Conservation (phyloP, 2,797 vertebrate genomes). For the Vireo griseus region DNA sequence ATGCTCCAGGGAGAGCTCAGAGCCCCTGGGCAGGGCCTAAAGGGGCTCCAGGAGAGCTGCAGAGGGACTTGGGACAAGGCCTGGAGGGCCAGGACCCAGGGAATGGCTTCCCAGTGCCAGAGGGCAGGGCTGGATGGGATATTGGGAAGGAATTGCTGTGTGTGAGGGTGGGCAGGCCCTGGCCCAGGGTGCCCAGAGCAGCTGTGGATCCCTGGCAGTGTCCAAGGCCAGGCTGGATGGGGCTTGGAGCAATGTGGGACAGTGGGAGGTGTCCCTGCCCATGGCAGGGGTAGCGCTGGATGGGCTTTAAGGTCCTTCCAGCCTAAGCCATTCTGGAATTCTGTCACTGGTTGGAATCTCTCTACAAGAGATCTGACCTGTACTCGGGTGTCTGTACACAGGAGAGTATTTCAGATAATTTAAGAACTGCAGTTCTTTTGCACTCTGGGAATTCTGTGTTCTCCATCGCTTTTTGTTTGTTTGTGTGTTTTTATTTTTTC, state of each 20-base stretch:
- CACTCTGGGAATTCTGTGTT: background rate
- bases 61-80: background rate
- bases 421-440: background rate
- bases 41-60: background rate
- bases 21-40: background rate
- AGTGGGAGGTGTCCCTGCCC: background rate
- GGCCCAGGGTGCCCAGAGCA: background rate
- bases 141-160: rapidly evolving
- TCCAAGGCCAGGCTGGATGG: rapidly evolving
- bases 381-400: background rate
- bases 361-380: background rate
- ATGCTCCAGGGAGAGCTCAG: background rate
- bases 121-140: background rate
- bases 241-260: background rate
- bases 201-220: background rate
- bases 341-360: background rate
- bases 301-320: rapidly evolving
- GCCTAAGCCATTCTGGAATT: background rate
- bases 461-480: background rate
- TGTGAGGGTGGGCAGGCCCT: background rate
- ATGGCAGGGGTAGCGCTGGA: rapidly evolving
- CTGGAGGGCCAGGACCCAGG: background rate
- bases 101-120: background rate
- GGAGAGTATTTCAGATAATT: background rate
- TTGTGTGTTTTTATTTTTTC: background rate